Conservation (phyloP, 2,888 invertebrate genomes). For the Lithophane socia region DNA sequence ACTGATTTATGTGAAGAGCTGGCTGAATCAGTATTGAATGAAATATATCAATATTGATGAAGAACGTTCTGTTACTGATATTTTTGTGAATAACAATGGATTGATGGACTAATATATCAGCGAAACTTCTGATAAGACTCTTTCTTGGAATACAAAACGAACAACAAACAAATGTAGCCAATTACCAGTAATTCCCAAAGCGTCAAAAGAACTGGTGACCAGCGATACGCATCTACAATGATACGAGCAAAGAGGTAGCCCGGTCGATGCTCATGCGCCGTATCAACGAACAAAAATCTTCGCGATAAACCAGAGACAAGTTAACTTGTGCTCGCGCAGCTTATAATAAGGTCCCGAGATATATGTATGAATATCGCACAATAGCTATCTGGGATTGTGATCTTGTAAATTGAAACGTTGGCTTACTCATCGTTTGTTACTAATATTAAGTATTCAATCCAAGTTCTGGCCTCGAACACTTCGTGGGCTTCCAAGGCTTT, state of each 20-base stretch:
- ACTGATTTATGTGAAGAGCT: slow-evolving; percentile 34
- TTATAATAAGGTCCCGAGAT: slow-evolving; percentile 85
- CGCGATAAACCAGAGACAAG: slow-evolving; percentile 87
- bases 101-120: background rate
- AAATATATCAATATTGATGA: background rate
- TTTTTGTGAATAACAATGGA: background rate
- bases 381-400: slow-evolving; percentile 83
- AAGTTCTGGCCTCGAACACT: slow-evolving; percentile 45
- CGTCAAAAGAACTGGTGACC: slow-evolving; percentile 74
- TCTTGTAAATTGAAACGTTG: slow-evolving; percentile 89
- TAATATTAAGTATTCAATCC: slow-evolving; percentile 65
- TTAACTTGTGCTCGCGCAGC: slow-evolving; percentile 85
- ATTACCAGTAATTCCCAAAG: slow-evolving; percentile 74
- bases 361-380: slow-evolving; percentile 85
- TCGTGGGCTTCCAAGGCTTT: slow-evolving; percentile 58
- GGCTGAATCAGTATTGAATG: background rate
- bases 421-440: slow-evolving; percentile 80
- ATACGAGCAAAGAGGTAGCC: slow-evolving; percentile 71
- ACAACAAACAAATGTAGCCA: slow-evolving; percentile 60
- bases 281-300: slow-evolving; percentile 87
- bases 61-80: background rate
- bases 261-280: slow-evolving; percentile 74
- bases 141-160: slow-evolving; percentile 12
- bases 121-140: background rate
- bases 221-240: slow-evolving; percentile 79